Evolutionary conservation across 2,888 invertebrate genomes (phyloP).

Genomic region (Trichogramma dendrolimi): DNA sequence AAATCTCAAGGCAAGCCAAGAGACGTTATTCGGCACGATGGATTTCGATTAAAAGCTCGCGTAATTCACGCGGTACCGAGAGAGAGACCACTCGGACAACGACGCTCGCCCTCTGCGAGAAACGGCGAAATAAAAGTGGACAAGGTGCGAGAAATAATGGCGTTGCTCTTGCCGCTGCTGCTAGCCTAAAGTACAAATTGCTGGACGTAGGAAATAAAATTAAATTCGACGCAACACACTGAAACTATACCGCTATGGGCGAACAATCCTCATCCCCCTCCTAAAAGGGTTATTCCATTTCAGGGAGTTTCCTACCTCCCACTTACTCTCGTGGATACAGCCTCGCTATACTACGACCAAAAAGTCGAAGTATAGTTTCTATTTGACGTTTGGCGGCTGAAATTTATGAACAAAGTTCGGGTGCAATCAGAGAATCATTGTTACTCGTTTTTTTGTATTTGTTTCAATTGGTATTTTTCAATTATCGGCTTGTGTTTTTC

Average conservation of each 20-base stretch:
- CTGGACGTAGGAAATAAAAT: constrained; percentile 23
- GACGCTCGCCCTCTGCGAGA: not conserved
- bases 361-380: too few species aligned
- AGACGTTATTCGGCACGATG: constrained; percentile 11
- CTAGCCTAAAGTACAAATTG: constrained; percentile 26
- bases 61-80: constrained; percentile 26
- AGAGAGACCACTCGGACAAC: not conserved
- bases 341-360: too few species aligned
- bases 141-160: constrained; percentile 28
- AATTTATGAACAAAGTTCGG: constrained; percentile 22
- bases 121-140: constrained; percentile 17
- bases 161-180: too few species aligned
- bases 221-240: constrained; percentile 20
- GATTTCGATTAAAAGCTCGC: constrained; percentile 29
- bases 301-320: too few species aligned
- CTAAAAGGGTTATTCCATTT: too few species aligned
- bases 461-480: too few species aligned
- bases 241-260: too few species aligned
- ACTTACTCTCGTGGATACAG: too few species aligned
- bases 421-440: too few species aligned
- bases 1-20: constrained; percentile 38
- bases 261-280: too few species aligned
- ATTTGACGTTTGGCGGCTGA: not conserved
- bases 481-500: too few species aligned
- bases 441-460: too few species aligned